Base-by-base conservation (phyloP, 2,888 invertebrate genomes). In the Cosmopolites sordidus region DNA sequence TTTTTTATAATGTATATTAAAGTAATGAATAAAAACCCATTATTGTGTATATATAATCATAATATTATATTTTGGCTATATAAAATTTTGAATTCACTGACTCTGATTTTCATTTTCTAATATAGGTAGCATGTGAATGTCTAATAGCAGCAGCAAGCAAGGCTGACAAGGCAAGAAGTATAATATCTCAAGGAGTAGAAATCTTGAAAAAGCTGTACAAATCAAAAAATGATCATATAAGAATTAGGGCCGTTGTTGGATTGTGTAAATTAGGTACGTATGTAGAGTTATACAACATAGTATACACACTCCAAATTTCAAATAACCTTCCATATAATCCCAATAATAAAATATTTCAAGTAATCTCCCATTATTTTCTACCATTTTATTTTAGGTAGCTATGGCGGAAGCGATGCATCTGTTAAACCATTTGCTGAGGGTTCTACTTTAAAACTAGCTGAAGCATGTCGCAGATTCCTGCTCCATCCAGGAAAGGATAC, bases 131-230 rank as follows among this genome's bases (percentile, higher is more conserved):
- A 0, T 94, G 94, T 68, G 99, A 99, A 74, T 95, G 98, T 64
- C 86, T 99, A 42, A 91, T 98, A 55, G 93, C 95, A 3, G 95
- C 97, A 2, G 89, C 97, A 1, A 92, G 94, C 3, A 99, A 99
- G 73, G 95, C 95, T 72, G 97, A 98, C 70, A 94, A 97, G 75
- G 96, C 96, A 1, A 86, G 87, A 64, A 84, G 92, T 0, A 88
- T 98, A 37, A 86, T 95, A 45, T 81, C 81, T 43, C 90, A 92
- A 69, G 99, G 98, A 27, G 63, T 70, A 1, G 87, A 92, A 56
- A 93, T 99, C 58, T 77, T 99, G n/a, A 96, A 97, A 69, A 87
- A 87, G 48, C 78, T 99, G 1, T 99, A 96, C 73, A 84, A 87
- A 62, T 91, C 92, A 0, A 85, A 87, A 65, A 86, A 96, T 71